phyloP scores from a whole-genome alignment of 1,140 invertebrate species.

The Bombus ignitus region DNA sequence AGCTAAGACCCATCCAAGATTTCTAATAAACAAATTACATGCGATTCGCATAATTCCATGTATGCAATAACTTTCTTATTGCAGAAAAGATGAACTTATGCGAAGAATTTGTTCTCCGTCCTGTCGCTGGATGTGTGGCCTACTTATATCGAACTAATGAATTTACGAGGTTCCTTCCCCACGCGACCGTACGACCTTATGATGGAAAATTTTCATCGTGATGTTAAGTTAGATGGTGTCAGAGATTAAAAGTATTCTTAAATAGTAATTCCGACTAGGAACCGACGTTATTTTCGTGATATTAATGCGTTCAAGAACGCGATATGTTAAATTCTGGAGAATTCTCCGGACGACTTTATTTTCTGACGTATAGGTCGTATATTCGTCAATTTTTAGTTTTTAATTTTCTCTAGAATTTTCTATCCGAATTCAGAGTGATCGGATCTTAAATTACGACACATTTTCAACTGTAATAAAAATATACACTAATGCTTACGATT shows the following conservation, averaged over 20 bases:
- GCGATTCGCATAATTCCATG: neutral
- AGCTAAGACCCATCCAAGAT: neutral
- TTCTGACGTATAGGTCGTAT: no score
- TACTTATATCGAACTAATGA: slow-evolving; percentile 23
- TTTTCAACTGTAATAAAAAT: no score
- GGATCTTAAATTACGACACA: no score
- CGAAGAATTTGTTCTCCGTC: slow-evolving; percentile 33
- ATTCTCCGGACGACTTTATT: no score
- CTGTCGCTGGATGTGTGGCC: neutral
- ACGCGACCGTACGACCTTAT: neutral
- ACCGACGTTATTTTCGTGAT: neutral
- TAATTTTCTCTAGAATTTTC: no score
- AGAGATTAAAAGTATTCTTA: slow-evolving; percentile 16
- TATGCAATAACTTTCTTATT: slow-evolving; percentile 20
- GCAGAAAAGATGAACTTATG: slow-evolving; percentile 22
- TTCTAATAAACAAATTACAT: neutral
- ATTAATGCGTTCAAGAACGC: neutral
- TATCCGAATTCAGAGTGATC: no score
- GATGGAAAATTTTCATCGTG: slow-evolving; percentile 12
- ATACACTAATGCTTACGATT: no score
- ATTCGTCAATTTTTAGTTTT: no score
- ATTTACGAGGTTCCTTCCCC: slow-evolving; percentile 12
- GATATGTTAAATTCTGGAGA: neutral
- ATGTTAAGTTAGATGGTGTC: neutral
- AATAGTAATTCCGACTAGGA: no score